Evolutionary conservation across 1,140 invertebrate genomes (phyloP).

Genomic region (Aphidius gifuensis): DNA sequence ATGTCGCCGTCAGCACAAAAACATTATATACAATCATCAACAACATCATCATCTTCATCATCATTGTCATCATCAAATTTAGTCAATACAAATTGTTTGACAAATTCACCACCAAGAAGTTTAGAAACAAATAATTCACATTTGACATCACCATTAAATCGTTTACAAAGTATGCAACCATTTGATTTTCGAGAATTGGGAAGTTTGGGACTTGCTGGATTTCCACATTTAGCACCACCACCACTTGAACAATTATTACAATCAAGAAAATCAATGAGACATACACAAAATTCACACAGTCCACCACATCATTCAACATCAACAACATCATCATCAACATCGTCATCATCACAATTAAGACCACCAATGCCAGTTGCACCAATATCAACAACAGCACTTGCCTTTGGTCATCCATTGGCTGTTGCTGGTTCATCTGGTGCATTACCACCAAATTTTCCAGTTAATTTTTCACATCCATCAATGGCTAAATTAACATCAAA

Average conservation of each 20-base stretch:
- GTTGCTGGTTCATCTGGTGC: constrained; percentile 47
- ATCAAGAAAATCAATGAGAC: constrained; percentile 37
- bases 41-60: constrained; percentile 40
- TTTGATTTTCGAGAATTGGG: constrained; percentile 85
- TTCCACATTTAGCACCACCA: constrained; percentile 63
- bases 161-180: constrained; percentile 91
- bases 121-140: constrained; percentile 54
- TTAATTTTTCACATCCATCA: constrained; percentile 44
- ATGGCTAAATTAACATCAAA: constrained; percentile 42
- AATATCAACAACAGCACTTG: constrained; percentile 44
- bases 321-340: constrained; percentile 45
- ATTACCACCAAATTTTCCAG: constrained; percentile 44
- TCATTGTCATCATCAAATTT: constrained; percentile 26
- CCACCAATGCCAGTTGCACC: constrained; percentile 49
- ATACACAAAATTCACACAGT: constrained; percentile 46
- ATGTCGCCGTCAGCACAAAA: constrained; percentile 27
- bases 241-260: constrained; percentile 41
- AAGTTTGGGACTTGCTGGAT: constrained; percentile 61
- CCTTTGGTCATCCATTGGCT: constrained; percentile 45
- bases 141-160: constrained; percentile 75
- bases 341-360: constrained; percentile 41
- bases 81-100: constrained; percentile 34
- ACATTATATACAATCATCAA: too few species aligned
- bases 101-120: constrained; percentile 45
- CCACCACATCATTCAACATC: constrained; percentile 36